phyloP scores from a whole-genome alignment of 2,888 invertebrate genomes.

The Anarsia innoxiella region DNA sequence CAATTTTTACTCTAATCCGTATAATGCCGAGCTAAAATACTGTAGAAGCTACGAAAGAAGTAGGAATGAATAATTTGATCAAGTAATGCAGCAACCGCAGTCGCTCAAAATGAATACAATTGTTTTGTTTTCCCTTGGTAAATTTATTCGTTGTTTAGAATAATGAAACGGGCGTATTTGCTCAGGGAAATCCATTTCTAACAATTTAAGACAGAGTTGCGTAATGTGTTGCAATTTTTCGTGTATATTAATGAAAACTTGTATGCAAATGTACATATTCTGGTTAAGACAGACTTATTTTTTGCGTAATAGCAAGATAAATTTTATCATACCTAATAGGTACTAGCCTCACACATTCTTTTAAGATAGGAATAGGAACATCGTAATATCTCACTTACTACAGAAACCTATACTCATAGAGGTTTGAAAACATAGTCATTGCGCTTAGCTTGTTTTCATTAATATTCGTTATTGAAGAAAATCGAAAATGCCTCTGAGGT shows the following conservation, averaged over 20 bases:
- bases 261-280: no score
- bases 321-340: no score
- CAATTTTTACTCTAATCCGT: constrained; percentile 22
- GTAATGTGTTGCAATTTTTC: constrained; percentile 68
- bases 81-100: constrained; percentile 64
- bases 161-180: constrained; percentile 68
- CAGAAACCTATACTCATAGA: no score
- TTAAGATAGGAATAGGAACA: no score
- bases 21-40: constrained; percentile 10
- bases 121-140: constrained; percentile 67
- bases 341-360: no score
- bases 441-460: no score
- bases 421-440: no score
- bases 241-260: constrained; percentile 44
- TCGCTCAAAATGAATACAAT: constrained; percentile 68
- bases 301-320: no score
- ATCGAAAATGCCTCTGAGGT: no score
- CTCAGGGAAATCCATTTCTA: constrained; percentile 64
- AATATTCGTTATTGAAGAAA: no score
- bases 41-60: constrained; percentile 33
- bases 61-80: constrained; percentile 61
- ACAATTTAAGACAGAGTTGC: constrained; percentile 61
- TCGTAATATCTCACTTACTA: no score
- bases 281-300: no score
- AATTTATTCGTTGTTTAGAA: constrained; percentile 71